Evolutionary conservation across 2,888 invertebrate genomes (phyloP), one percentile per base, ranked within the genome.

Genomic region (Epinotia demarniana): DNA sequence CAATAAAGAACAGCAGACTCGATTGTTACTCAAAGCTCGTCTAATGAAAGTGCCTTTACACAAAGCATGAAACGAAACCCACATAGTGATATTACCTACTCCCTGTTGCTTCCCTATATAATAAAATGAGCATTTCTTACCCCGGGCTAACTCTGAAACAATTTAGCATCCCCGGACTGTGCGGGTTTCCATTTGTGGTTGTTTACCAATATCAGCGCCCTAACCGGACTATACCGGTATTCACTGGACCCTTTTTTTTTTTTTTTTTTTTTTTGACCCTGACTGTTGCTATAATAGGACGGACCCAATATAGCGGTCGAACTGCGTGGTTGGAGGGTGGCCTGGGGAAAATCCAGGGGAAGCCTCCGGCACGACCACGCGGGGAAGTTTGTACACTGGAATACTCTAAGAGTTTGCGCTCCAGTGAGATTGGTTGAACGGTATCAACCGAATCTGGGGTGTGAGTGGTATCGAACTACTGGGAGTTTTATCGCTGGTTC

Each of bases 171-270:
- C 72, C 71, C 70, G 53, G 66, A 53, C 46, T 64, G 70, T 55
- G n/a, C 63, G 18, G 71, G 71, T 62, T 72, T 72, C 72, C 61
- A 72, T 75, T 75, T 75, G 75, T 57, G 75, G 75, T 75, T 75
- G 72, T 72, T 75, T 75, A 72, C 71, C 75, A 66, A 75, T 66
- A 72, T 66, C 71, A 61, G 74, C 60, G 74, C 60, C 75, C 39
- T 61, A 75, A 72, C 71, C 71, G 75, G 72, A 71, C 72, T 75
- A 75, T 67, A 72, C 72, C 66, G 67, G 72, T 75, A 61, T 62
- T 23, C 39, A 55, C 61, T 43, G 57, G 63, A 63, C 66, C 66
- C n/a, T n/a, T n/a, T n/a, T n/a, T n/a, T n/a, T n/a, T n/a, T n/a
- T n/a, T n/a, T n/a, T n/a, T n/a, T n/a, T n/a, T n/a, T n/a, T n/a